Percentiles rank a stretch among this genome's conserved stretches.
These are phyloP conservation scores for Fragum sueziense DNA, from an alignment of 2,888 invertebrate genomes.

Conservation along the genomic window DNA sequence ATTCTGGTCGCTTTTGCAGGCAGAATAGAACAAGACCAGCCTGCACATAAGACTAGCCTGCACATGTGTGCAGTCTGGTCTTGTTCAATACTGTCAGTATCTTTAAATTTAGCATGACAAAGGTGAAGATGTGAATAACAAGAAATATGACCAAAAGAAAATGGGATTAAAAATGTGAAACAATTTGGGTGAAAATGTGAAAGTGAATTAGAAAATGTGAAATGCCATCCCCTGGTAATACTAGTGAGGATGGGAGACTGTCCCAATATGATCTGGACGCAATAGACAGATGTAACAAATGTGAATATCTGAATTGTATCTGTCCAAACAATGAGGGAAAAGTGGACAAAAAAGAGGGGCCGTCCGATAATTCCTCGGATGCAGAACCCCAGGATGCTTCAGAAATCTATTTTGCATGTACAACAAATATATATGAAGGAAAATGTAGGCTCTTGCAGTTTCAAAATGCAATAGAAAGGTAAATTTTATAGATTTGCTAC, in stretches of 20 bases:
- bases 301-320: conserved; percentile 61
- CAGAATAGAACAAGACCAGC: no score
- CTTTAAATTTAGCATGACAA: no score
- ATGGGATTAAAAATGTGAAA: background rate
- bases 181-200: background rate
- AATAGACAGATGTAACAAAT: conserved; percentile 34
- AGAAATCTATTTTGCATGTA: conserved; percentile 58
- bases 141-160: no score
- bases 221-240: conserved; percentile 5
- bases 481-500: no score
- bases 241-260: background rate
- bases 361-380: conserved; percentile 48
- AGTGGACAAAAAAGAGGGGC: conserved; percentile 14
- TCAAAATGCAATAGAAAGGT: conserved; percentile 61
- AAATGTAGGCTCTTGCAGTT: conserved; percentile 59
- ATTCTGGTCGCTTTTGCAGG: no score
- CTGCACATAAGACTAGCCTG: no score
- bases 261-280: conserved; percentile 27
- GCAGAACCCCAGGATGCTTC: conserved; percentile 51
- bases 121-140: no score
- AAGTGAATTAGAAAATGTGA: background rate
- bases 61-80: no score
- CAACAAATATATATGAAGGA: conserved; percentile 61
- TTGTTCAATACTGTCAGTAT: no score
- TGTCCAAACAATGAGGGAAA: conserved; percentile 30